A percentile compares a stretch with the other conserved stretches of the same genome.
phyloP scores from a whole-genome alignment of 2,113 vertebrate species.

The Hymenochirus boettgeri region DNA sequence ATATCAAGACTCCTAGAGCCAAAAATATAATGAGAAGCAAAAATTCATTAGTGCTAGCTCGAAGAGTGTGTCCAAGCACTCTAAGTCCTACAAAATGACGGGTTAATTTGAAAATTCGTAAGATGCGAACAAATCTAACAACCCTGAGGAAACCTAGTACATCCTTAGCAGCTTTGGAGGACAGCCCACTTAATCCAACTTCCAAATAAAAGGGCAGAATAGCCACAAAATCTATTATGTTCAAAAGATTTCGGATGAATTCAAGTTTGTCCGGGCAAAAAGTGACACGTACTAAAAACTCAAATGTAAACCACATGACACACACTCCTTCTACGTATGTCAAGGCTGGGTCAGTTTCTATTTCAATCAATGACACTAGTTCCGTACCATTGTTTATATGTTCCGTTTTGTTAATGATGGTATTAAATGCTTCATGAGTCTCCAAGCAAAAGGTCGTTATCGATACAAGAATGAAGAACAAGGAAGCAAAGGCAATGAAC shows the following conservation, averaged over 20 bases:
- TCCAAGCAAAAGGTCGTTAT: conserved; percentile 98
- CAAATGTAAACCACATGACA: conserved; percentile 96
- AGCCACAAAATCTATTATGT: conserved; percentile 97
- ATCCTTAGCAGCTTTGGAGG: conserved; percentile 95
- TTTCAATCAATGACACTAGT: conserved; percentile 78
- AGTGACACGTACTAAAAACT: conserved; percentile 90
- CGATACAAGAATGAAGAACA: conserved; percentile 98
- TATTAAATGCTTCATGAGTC: conserved; percentile 96
- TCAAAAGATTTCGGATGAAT: conserved; percentile 91
- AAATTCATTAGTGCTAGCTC: conserved; percentile 95
- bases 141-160: conserved; percentile 96
- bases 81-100: conserved; percentile 94
- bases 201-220: conserved; percentile 95
- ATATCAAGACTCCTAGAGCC: conserved; percentile 92
- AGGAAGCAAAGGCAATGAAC: conserved; percentile 94
- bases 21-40: conserved; percentile 96
- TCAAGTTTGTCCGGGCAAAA: conserved; percentile 96
- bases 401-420: conserved; percentile 93
- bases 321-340: conserved; percentile 95
- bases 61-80: conserved; percentile 90
- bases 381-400: conserved; percentile 69
- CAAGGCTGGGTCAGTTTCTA: conserved; percentile 90
- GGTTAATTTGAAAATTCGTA: conserved; percentile 96
- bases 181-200: conserved; percentile 90
- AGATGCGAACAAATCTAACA: conserved; percentile 93